phyloP scores from a whole-genome alignment of 2,888 invertebrate species.

The Chromoteleia sp. region DNA sequence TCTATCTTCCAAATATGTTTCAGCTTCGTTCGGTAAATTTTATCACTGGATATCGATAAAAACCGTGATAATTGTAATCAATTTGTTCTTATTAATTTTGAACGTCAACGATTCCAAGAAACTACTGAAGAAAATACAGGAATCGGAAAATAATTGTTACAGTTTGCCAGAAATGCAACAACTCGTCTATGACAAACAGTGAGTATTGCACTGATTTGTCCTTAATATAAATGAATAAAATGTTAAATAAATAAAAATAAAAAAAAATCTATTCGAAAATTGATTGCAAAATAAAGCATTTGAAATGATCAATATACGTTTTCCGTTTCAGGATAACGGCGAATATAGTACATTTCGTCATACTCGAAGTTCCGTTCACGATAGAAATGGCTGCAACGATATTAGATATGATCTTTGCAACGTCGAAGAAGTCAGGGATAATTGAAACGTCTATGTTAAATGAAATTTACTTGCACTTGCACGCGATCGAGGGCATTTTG shows the following conservation, averaged over 20 bases:
- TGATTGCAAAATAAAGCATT: too few species aligned
- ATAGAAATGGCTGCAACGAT: not conserved
- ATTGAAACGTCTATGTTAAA: not conserved
- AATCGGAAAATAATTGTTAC: not conserved
- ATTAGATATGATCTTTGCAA: not conserved
- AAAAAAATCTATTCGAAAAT: too few species aligned
- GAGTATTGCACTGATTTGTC: too few species aligned
- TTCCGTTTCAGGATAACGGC: conserved; percentile 1
- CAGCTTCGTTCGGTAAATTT: conserved; percentile 18
- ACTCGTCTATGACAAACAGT: too few species aligned
- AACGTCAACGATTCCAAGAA: not conserved
- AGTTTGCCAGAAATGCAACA: too few species aligned
- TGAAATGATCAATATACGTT: too few species aligned
- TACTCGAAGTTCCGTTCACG: not conserved
- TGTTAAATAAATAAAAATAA: too few species aligned
- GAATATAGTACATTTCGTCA: not conserved
- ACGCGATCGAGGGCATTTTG: conserved; percentile 4
- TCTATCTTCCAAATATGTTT: not conserved
- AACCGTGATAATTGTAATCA: conserved; percentile 4
- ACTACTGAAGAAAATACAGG: not conserved
- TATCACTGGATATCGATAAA: conserved; percentile 29
- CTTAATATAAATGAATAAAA: too few species aligned
- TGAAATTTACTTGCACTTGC: not conserved
- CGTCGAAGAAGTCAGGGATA: too few species aligned
- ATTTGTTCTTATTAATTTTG: not conserved